Base-by-base conservation (phyloP, 2,888 invertebrate genomes). In the Micoletzkya japonica region DNA sequence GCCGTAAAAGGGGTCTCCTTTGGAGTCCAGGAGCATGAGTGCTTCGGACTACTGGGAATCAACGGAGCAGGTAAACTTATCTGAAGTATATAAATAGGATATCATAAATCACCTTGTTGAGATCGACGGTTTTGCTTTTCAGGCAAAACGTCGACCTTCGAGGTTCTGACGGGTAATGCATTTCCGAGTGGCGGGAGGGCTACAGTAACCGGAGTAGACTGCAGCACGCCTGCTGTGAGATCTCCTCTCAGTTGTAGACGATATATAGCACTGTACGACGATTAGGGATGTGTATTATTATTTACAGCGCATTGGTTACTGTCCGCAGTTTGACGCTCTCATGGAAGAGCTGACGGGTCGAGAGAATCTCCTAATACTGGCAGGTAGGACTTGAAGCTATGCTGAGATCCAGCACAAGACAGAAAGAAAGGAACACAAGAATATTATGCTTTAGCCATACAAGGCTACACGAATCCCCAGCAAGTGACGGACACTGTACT, bases 281-380 rank as follows among this genome's bases (percentile, higher is more conserved):
- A n/a, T n/a, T n/a, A n/a, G n/a, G n/a, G n/a, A n/a, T n/a, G n/a
- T n/a, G n/a, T n/a, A n/a, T n/a, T n/a, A n/a, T n/a, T n/a, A n/a
- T n/a, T 70, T 74, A 14, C 64, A 74, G 74, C 56, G 73, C 0
- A 75, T 84, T 39, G 83, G 83, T 32, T 83, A 84, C 66, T 83
- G 83, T 67, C 83, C 83, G 24, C 83, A 83, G 60, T 82, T 82
- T 68, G 83, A 83, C 68, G 82, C 82, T n/a, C 72, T 84, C 10
- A 70, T 82, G 36, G 69, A 73, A 49, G 83, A 83, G 59, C 60
- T 82, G 30, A 82, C 80, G 34, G 82, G 82, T 24, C 72, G 80
- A 64, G 77, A 84, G 69, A 72, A 73, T 10, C 71, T 83, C 59
- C 66, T 71, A 63, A 73, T 82, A 60, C 69, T 83, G 17, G 82